Evolutionary conservation across 2,113 vertebrate genomes (phyloP), one percentile per base, ranked within the genome.

Genomic region (Probosciger aterrimus): DNA sequence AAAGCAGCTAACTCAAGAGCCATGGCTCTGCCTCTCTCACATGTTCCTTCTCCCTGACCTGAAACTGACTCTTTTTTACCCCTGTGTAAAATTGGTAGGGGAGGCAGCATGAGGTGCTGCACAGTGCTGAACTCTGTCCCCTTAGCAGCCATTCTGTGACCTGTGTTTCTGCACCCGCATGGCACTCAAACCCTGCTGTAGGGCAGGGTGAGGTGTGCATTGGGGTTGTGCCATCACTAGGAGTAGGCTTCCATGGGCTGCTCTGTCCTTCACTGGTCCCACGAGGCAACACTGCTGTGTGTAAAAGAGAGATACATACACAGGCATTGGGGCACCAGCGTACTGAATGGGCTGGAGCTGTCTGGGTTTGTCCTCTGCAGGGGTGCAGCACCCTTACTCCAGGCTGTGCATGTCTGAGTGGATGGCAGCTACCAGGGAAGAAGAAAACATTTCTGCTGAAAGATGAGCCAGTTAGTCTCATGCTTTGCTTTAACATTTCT

Each of bases 251-350:
- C 22, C 30, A 35, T 0, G 2, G 33, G 30, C 59, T 37, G 44
- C 20, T 33, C 47, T 14, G 82, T 44, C 44, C 41, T 12, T 10
- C 7, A 2, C 11, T 5, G 2, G 39, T 65, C 22, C 88, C 0
- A 6, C 37, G 23, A 2, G 24, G 41, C 65, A 47, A 3, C 80
- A 2, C 41, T 7, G 35, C 27, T 33, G 15, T 2, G 19, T 63
- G 62, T 13, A 8, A 8, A 19, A 20, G 1, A 0, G 78, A 17
- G 25, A 11, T 39, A 3, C 2, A 0, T 13, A 7, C 25, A 1
- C 13, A 4, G 46, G 73, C 55, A 4, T 14, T 3, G 4, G 8
- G 24, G 35, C 5, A 6, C 27, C 23, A 17, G 27, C 2, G 0
- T 22, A 3, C 31, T 5, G 31, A 43, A 18, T 1, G 12, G 43